Evolutionary conservation across 2,797 vertebrate species (phyloP), one percentile per base, ranked within the genome.

Genomic region (Spinibarbus caldwelli): DNA sequence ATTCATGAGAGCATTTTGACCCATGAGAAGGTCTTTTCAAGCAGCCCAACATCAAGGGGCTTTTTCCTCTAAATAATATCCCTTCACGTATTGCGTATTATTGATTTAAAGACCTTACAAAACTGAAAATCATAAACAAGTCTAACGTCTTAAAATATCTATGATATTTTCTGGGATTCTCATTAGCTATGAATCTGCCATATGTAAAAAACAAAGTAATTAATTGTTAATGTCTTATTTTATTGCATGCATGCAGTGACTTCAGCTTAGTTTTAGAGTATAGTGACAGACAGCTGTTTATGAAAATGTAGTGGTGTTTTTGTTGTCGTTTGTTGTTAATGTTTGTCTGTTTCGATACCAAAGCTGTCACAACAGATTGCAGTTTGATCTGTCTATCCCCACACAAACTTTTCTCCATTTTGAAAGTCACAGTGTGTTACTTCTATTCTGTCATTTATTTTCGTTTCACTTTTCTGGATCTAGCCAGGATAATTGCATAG

Each of bases 121-220:
- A 64, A 29, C 14, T 31, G 5, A 31, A 59, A 62, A 15, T 29
- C 59, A 15, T 59, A 59, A 59, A 59, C 70, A 72, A 21, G 26
- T 21, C 45, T 73, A 21, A 21, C 4, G 1, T 54, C 54, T 78
- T 59, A 36, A 77, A n/a, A 77, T 14, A 57, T 77, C 29, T 1
- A n/a, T 10, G 4, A 59, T 2, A n/a, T 15, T 59, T 78, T 41
- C 21, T 36, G 52, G 23, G 52, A 78, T 38, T 78, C 49, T 59
- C 72, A 75, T 75, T 21, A 75, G 52, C 52, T 59, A 41, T 38
- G 34, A 78, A 59, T 59, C 52, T 41, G 31, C 52, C 52, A n/a
- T 21, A 26, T 26, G 34, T 59, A 5, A 57, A 38, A 36, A 77
- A 34, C 5, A 41, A 45, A 29, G 23, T 6, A 1, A 52, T 57